These are phyloP conservation scores for Calameuta pallipes DNA, from an alignment of 2,888 invertebrate genomes.

Conservation along the genomic window DNA sequence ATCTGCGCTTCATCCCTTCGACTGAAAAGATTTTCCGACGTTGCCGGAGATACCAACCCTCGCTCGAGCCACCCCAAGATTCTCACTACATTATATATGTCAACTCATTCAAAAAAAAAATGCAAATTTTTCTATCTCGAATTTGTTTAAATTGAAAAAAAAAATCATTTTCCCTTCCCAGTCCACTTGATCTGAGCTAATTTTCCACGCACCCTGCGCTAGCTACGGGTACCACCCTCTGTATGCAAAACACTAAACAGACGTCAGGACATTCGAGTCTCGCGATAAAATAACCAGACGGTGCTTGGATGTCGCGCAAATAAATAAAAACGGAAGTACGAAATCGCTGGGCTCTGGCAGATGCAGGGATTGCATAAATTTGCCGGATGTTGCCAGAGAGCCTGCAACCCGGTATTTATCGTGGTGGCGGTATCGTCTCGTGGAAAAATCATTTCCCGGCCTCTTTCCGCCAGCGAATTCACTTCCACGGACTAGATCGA, in stretches of 20 bases:
- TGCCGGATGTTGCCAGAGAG: conserved; percentile 19
- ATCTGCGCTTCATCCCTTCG: not conserved
- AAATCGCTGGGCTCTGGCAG: conserved; percentile 48
- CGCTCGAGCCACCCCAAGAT: not conserved
- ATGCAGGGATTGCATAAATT: conserved; percentile 50
- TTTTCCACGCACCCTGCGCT: not conserved
- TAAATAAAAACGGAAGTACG: conserved; percentile 47
- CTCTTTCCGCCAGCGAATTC: not conserved
- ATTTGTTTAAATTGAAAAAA: not conserved
- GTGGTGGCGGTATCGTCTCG: not conserved
- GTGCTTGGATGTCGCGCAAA: conserved; percentile 21
- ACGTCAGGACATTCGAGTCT: not conserved
- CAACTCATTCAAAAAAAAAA: not conserved
- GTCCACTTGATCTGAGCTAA: not conserved
- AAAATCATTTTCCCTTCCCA: not conserved
- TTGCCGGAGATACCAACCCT: not conserved
- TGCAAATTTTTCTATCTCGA: not conserved
- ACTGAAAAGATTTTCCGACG: not conserved
- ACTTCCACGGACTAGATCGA: not conserved
- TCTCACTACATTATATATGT: not conserved
- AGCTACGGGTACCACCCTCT: not conserved
- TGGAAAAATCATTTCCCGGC: not conserved
- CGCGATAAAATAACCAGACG: not conserved
- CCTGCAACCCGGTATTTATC: not conserved
- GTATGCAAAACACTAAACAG: not conserved